Base-by-base conservation (phyloP, 1,140 invertebrate genomes). In the Drosophila teissieri region DNA sequence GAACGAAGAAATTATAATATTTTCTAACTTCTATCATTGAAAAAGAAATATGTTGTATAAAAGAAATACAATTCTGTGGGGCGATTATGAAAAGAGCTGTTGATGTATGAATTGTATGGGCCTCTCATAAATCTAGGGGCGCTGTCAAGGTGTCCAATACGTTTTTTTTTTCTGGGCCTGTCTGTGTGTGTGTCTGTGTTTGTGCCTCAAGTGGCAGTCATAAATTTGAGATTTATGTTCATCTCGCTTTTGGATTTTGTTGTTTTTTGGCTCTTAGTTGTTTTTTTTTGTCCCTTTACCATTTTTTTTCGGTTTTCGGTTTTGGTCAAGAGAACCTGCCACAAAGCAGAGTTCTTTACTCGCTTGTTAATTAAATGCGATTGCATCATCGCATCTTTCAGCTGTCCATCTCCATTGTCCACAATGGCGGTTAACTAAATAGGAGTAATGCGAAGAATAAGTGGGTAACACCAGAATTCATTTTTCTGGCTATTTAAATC, bases 151-250 rank as follows among this genome's bases (percentile, higher is more conserved):
- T 75, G 72, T 75, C 69, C 58, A 48, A 48, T 73, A 48, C 36
- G 37, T 49, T 53, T 70, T 37, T 48, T n/a, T 8, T 19, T 19
- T 19, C 19, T 19, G 19, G 4, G 40, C 39, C 34, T 42, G 22
- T 40, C 24, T 42, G 17, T 42, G 48, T 57, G 76, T 77, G 53
- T 78, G 73, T 42, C n/a, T 42, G 48, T 57, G 76, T 77, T 60
- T 78, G 73, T 58, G 73, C 53, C 53, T 81, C 73, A 82, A 78
- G 69, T 85, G 78, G 80, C 68, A 74, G 81, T 64, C 75, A 88
- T 85, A 88, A 85, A 85, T 86, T 88, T 76, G 6, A 68, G 78
- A 88, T 86, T 88, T 86, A 86, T 88, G 69, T 76, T 86, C 79
- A 88, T 82, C 78, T 72, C 65, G 56, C 67, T 44, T 69, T 69